Evolutionary conservation across 2,888 invertebrate species (phyloP), one percentile per base, ranked within the genome.

Genomic region (Cryptocephalus primarius): DNA sequence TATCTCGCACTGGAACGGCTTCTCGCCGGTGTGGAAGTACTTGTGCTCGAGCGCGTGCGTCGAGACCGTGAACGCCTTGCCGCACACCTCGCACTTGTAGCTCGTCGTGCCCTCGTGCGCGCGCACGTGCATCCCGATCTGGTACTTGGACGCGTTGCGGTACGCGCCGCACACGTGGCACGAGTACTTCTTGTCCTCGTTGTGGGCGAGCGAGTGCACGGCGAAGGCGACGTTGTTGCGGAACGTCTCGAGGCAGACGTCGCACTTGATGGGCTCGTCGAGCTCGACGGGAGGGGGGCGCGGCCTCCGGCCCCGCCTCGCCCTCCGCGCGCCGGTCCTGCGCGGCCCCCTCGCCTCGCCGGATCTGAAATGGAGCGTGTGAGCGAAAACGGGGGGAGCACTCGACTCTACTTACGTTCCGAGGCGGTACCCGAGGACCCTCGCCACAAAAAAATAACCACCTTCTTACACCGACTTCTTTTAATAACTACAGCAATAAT

Each of bases 1-100:
- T 36, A 74, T 71, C 55, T 74, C 72, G 51, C 76, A 67, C 42
- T 63, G 62, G 40, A 64, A 66, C 10, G 67, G 67, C 39, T 75
- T 75, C 48, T 76, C 76, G 0, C 76, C 76, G 1, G 73, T 74
- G 49, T 77, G 77, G 49, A 63, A 65, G 47, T 64, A 61, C 51
- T 65, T 66, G 49, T 67, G 67, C 40, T 67, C 66, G 10, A 72
- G 68, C 32, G 76, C 74, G 60, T 75, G 74, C 36, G 74, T 75
- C 48, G 71, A 70, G 38, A 72, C 47, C 0, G 65, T 58, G 48
- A 75, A 77, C 0, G 70, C 65, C 52, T 75, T 75, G 0, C 66
- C 59, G 51, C 77, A 77, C 0, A 60, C 53, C 0, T 63, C 59
- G 47, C 77, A 77, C 0, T 64, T 64, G 45, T 59, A 71, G 50